Evolutionary conservation across 2,113 vertebrate genomes (phyloP), one percentile per base, ranked within the genome.

Genomic region (Alaudala cheleensis): DNA sequence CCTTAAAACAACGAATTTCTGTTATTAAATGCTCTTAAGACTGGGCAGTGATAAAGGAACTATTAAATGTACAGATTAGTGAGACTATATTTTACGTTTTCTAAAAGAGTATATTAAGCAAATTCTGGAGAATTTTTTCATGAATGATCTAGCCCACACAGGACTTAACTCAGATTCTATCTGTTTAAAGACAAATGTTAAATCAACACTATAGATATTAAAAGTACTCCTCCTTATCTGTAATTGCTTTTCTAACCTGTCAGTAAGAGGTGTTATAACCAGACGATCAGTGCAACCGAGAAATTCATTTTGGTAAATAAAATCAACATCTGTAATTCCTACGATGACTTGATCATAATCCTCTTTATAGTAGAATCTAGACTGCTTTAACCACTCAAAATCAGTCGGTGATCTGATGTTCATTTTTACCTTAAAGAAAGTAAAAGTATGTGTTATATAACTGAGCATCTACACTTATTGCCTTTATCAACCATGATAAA

Each of bases 381-480:
- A 98, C 96, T 99, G 99, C 88, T 99, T 99, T 66, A 99, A 97
- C 99, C 99, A 99, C 94, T 99, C 99, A 86, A 99, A 99, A 97
- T 99, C 99, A 14, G 95, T 96, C 5, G 93, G 84, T 9, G 98
- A 98, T 34, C 95, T 97, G 90, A 99, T 98, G 80, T 98, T 98
- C 98, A 98, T 97, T 96, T 93, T 98, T 84, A 99, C 98, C 99
- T 99, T 95, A 56, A 97, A 96, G 34, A 57, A 92, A 91, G 40
- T 28, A 91, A 90, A 89, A 7, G 0, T 5, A 16, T 25, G 50
- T 42, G 44, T 92, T 85, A 80, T 26, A 88, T 37, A 37, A 79
- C 12, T 0, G 0, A 74, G 39, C 10, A 65, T 42, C 19, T 44
- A 44, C 3, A 5, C 60, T n/a, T 76, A 65, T 10, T 73, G 25